phyloP scores from a whole-genome alignment of 1,140 invertebrate genomes.

The Heliconius eleuchia region DNA sequence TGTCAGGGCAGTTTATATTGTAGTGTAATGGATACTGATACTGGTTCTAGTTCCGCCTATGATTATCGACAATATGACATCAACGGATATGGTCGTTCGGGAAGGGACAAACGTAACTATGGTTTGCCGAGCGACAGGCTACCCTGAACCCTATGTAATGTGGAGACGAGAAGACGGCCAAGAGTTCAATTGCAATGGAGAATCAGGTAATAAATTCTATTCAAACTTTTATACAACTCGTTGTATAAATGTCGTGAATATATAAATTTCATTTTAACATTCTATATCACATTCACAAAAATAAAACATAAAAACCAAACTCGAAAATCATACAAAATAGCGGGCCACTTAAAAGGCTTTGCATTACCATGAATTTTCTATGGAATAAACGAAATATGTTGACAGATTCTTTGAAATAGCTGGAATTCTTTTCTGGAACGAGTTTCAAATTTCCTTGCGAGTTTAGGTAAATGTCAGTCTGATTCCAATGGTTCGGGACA shows the following conservation, averaged over 20 bases:
- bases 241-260: background rate
- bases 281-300: background rate
- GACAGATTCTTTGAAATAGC: constrained; percentile 38
- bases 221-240: background rate
- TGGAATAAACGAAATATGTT: constrained; percentile 42
- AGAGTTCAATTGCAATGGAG: constrained; percentile 92
- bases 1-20: background rate
- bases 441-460: constrained; percentile 51
- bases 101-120: constrained; percentile 94
- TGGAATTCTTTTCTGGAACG: constrained; percentile 46
- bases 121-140: constrained; percentile 93
- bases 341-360: constrained; percentile 40
- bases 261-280: background rate
- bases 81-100: constrained; percentile 93
- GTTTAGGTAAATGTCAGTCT: constrained; percentile 47
- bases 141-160: constrained; percentile 94
- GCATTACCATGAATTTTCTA: constrained; percentile 48
- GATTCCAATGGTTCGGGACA: constrained; percentile 48
- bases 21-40: constrained; percentile 5
- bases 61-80: constrained; percentile 92
- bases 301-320: constrained; percentile 48
- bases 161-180: constrained; percentile 94
- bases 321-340: constrained; percentile 42
- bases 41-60: constrained; percentile 88
- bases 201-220: constrained; percentile 83